Evolutionary conservation across 2,888 invertebrate genomes (phyloP).

Genomic region (Cerceris ruficornis): DNA sequence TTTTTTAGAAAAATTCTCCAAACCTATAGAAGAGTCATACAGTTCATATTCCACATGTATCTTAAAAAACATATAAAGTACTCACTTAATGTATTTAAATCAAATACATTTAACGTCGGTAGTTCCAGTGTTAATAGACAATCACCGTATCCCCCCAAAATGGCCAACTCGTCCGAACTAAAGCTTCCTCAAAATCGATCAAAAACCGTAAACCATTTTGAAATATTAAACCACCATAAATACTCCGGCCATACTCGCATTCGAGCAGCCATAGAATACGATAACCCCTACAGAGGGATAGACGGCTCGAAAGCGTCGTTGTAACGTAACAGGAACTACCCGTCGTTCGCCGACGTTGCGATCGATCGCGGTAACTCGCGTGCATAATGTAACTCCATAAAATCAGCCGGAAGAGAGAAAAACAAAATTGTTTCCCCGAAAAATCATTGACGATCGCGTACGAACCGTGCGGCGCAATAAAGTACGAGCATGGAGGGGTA

Average conservation of each 20-base stretch:
- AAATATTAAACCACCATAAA: no score
- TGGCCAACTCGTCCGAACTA: no score
- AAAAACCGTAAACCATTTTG: no score
- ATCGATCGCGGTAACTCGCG: conserved; percentile 31
- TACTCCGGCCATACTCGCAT: no score
- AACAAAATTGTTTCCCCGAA: conserved; percentile 20
- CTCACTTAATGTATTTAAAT: not conserved
- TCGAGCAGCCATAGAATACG: no score
- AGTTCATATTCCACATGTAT: no score
- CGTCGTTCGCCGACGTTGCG: not conserved
- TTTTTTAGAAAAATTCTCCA: no score
- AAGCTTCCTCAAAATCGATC: no score
- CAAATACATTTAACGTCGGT: not conserved
- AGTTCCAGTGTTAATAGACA: not conserved
- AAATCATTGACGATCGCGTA: conserved; percentile 36
- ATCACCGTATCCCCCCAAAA: no score
- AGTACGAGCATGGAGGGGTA: conserved; percentile 8
- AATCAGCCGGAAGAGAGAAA: conserved; percentile 7
- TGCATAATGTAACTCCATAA: conserved; percentile 11
- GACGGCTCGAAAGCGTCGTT: conserved; percentile 6
- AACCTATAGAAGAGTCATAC: no score
- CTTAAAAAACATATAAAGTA: no score
- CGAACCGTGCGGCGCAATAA: conserved; percentile 8
- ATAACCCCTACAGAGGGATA: no score
- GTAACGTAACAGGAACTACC: conserved; percentile 19